Conservation (phyloP, 1,140 invertebrate genomes). For the Apis mellifera region DNA sequence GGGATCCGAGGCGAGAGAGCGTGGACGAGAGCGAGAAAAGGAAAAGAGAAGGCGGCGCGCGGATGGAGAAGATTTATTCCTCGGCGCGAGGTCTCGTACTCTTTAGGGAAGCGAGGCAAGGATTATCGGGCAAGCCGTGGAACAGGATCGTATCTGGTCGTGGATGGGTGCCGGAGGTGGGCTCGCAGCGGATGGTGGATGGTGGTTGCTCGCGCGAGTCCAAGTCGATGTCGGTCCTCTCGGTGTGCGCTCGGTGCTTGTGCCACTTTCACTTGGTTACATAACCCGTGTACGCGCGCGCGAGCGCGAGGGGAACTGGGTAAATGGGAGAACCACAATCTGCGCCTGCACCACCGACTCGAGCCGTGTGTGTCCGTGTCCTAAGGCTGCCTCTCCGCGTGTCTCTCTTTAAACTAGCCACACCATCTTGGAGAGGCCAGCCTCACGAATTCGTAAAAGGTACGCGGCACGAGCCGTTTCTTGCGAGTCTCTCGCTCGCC, state of each 20-base stretch:
- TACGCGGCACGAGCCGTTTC: slow-evolving; percentile 44
- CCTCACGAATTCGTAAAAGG: slow-evolving; percentile 52
- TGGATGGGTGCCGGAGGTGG: slow-evolving; percentile 56
- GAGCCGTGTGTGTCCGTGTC: slow-evolving; percentile 54
- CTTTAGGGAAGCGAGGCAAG: slow-evolving; percentile 27
- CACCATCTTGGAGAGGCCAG: slow-evolving; percentile 2
- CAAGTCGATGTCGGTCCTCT: slow-evolving; percentile 56
- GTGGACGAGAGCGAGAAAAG: neutral
- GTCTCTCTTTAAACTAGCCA: slow-evolving; percentile 42
- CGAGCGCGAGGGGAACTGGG: slow-evolving; percentile 76
- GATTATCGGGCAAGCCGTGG: slow-evolving; percentile 30
- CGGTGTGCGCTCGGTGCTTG: slow-evolving; percentile 71
- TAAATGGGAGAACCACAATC: slow-evolving; percentile 81
- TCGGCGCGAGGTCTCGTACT: neutral
- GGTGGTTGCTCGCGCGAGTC: slow-evolving; percentile 61
- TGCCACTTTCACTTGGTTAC: slow-evolving; percentile 82
- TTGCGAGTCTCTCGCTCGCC: slow-evolving; percentile 9
- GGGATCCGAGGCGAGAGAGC: too few species aligned
- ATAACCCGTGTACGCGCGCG: slow-evolving; percentile 72
- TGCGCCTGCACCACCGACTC: slow-evolving; percentile 70
- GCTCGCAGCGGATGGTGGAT: slow-evolving; percentile 42
- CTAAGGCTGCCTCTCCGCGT: slow-evolving; percentile 45
- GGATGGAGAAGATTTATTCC: neutral
- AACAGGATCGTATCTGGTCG: slow-evolving; percentile 55
- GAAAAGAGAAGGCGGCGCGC: neutral